Evolutionary conservation across 2,797 vertebrate species (phyloP).

Genomic region (Enteromius viviparus): DNA sequence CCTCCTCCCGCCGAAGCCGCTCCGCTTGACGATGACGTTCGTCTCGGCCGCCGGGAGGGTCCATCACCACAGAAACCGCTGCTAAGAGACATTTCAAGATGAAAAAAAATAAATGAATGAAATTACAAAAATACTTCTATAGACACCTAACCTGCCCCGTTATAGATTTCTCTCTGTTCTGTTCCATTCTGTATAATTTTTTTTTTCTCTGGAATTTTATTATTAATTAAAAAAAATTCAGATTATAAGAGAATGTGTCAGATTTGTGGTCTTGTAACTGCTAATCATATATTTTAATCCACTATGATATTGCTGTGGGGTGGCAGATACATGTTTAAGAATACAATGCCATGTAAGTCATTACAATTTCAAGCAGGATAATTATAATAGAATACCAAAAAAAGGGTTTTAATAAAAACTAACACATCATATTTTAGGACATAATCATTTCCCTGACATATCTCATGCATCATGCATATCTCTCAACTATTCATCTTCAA

Average conservation of each 20-base stretch:
- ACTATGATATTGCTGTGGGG: neutral
- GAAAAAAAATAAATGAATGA: neutral
- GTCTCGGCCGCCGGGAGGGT: conserved; percentile 84
- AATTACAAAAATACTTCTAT: neutral
- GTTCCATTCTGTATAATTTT: neutral
- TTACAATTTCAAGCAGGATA: neutral
- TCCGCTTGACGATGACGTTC: conserved; percentile 92
- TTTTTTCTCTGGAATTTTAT: neutral
- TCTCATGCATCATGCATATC: neutral
- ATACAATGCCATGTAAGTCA: neutral
- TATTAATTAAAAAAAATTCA: no score
- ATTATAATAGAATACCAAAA: neutral
- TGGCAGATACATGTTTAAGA: neutral
- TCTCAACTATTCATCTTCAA: neutral
- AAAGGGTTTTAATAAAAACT: neutral
- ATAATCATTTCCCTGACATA: neutral
- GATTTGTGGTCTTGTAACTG: neutral
- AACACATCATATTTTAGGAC: neutral
- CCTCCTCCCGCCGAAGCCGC: conserved; percentile 92
- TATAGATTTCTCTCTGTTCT: neutral
- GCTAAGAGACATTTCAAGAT: conserved; percentile 28
- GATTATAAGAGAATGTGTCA: neutral
- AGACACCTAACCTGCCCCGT: neutral
- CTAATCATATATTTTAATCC: neutral
- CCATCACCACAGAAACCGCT: conserved; percentile 82